Base-by-base conservation (phyloP, 2,113 vertebrate genomes). In the Forbesichthys agassizii region DNA sequence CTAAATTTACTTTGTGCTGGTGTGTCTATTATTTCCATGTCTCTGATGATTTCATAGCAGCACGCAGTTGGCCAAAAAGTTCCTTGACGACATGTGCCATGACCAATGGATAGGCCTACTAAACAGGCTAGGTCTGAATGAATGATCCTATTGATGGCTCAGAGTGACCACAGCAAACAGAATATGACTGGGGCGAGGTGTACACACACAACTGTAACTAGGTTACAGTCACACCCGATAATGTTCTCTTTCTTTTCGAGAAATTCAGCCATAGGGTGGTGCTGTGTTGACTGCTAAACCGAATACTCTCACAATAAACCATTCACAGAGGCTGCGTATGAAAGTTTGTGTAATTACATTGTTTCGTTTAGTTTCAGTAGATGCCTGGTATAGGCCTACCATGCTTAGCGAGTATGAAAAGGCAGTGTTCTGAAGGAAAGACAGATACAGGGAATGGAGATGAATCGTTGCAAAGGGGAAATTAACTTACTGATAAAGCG, bases 221-320 rank as follows among this genome's bases (percentile, higher is more conserved):
- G 85, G 79, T 52, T 82, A 76, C 75, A 83, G 65, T 84, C 83
- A 80, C 88, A 87, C 79, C 85, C 85, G 48, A 56, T 27, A 73
- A 60, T 68, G 79, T 72, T 67, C 14, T 20, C 82, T 72, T 79
- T 78, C 73, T 69, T 71, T 73, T 71, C 60, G 52, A 11, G 42
- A 64, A 27, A 61, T 48, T 64, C 74, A 72, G 82, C 84, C 71
- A 58, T 65, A 55, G 82, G 80, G 74, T 75, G 85, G 77, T 85
- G 86, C 81, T 75, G 27, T 68, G 61, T 9, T 48, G 48, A 47
- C 46, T 8, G 42, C 62, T 11, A 3, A 49, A 36, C 52, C 11
- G 53, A 54, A 70, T 46, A 33, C 54, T 66, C 33, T 58, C 0
- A 68, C 68, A 33, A 65, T 14, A 53, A 48, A 65, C 46, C 36